A percentile compares a stretch with the other conserved stretches of the same genome.
These are phyloP conservation scores for Semnopithecus entellus DNA, from an alignment of 2,113 vertebrate genomes.

Conservation along the genomic window DNA sequence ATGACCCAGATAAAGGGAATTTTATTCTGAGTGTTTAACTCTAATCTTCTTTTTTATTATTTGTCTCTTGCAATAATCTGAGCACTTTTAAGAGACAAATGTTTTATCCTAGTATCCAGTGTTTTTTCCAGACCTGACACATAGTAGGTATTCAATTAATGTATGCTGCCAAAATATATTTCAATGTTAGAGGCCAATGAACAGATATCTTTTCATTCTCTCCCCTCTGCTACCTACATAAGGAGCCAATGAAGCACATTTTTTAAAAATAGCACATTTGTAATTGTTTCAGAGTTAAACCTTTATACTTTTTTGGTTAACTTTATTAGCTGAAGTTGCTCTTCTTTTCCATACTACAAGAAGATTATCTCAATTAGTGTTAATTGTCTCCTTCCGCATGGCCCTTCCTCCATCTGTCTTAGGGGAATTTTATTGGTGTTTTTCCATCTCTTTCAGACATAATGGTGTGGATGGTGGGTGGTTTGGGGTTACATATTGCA, in stretches of 20 bases:
- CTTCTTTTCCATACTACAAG: background rate
- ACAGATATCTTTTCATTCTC: background rate
- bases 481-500: background rate
- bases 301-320: background rate
- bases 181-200: background rate
- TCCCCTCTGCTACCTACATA: background rate
- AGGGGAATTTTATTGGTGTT: slow-evolving; percentile 1
- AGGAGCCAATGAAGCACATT: background rate
- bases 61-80: background rate
- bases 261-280: background rate
- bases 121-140: background rate
- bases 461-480: background rate
- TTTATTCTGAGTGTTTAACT: background rate
- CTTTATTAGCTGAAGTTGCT: background rate
- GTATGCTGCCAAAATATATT: background rate
- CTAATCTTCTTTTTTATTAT: background rate
- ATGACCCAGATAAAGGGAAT: background rate
- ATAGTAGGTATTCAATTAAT: background rate
- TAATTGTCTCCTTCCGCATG: background rate
- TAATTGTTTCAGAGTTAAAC: background rate
- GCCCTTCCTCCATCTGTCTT: background rate
- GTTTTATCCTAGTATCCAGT: background rate
- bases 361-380: slow-evolving; percentile 51
- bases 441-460: slow-evolving; percentile 10
- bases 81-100: background rate